A percentile compares a stretch with the other conserved stretches of the same genome.
Conservation (phyloP, 1,140 invertebrate species). For the Solen grandis region DNA sequence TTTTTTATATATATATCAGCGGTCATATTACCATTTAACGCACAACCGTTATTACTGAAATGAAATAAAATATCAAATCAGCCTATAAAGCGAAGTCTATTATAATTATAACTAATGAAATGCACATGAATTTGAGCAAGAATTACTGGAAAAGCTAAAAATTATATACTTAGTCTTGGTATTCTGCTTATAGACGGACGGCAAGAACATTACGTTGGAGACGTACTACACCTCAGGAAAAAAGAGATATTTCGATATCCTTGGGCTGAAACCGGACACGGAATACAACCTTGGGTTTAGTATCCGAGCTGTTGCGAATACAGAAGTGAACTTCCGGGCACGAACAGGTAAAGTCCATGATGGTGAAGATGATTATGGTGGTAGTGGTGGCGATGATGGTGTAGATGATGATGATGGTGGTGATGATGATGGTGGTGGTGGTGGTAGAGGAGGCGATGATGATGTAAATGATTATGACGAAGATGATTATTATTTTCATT, state of each 20-base stretch:
- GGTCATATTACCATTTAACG: background rate
- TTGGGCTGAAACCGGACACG: background rate
- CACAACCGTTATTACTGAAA: background rate
- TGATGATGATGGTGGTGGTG: too few relatives aligned
- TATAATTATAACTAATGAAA: too few relatives aligned
- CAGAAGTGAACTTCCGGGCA: background rate
- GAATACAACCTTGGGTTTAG: background rate
- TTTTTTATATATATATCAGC: background rate
- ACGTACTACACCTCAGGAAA: slow-evolving; percentile 1
- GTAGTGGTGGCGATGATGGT: too few relatives aligned
- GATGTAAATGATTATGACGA: too few relatives aligned
- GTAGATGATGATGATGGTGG: too few relatives aligned
- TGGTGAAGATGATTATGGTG: too few relatives aligned
- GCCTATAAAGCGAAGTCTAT: too few relatives aligned
- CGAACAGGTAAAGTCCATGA: too few relatives aligned
- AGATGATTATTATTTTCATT: too few relatives aligned
- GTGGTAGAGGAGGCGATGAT: too few relatives aligned
- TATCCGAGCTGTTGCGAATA: background rate
- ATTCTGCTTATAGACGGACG: background rate
- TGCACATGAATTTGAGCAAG: too few relatives aligned
- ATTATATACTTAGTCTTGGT: background rate
- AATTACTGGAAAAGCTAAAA: too few relatives aligned
- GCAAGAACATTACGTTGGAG: background rate
- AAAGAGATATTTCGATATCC: slow-evolving; percentile 7
- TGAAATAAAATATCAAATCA: background rate